A percentile compares a stretch with the other conserved stretches of the same genome.
Conservation (phyloP, 2,797 vertebrate species). For the Chelon labrosus region DNA sequence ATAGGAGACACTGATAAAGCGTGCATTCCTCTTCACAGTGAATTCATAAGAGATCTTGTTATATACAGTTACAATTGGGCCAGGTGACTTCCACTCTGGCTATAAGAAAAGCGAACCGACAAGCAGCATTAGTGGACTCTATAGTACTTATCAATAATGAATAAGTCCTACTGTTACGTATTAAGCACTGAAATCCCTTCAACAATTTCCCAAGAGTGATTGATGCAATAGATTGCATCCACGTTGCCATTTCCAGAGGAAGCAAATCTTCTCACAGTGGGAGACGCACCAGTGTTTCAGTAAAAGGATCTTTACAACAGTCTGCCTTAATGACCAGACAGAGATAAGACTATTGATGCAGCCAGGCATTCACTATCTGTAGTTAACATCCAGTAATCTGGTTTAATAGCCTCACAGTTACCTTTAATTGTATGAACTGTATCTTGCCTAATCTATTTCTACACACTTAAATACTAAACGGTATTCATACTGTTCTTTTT, state of each 20-base stretch:
- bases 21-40: too few species aligned
- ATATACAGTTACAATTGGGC: not conserved
- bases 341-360: conserved; percentile 36
- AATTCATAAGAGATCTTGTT: too few species aligned
- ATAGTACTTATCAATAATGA: conserved; percentile 28
- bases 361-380: conserved; percentile 16
- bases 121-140: not conserved
- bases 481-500: not conserved
- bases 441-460: not conserved
- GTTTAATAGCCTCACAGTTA: conserved; percentile 1
- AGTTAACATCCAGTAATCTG: conserved; percentile 32
- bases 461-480: not conserved
- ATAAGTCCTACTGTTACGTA: conserved; percentile 34
- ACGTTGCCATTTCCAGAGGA: conserved; percentile 28
- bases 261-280: conserved; percentile 2
- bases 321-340: conserved; percentile 28
- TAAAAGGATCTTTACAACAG: conserved; percentile 8
- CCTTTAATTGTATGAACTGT: not conserved
- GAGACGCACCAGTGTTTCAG: conserved; percentile 1
- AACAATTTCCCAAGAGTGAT: conserved; percentile 22
- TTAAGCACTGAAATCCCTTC: conserved; percentile 28
- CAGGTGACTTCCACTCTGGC: conserved; percentile 1
- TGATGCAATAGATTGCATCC: conserved; percentile 51
- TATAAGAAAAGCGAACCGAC: conserved; percentile 3
- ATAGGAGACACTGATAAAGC: too few species aligned